Evolutionary conservation across 2,888 invertebrate genomes (phyloP).

Genomic region (Pilophorus perplexus): DNA sequence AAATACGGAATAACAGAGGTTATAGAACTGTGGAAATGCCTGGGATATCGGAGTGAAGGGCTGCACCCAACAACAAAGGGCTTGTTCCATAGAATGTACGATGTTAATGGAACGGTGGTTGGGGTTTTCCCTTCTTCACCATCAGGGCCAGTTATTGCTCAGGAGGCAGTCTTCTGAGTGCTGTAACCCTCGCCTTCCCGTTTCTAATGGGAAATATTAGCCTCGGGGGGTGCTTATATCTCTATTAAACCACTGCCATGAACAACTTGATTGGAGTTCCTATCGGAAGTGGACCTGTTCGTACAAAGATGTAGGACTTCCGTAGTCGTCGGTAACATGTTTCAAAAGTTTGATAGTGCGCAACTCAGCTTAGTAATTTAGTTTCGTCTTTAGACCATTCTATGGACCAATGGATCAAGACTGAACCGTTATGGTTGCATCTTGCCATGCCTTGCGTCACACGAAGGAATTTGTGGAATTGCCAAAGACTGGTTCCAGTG

Average conservation of each 20-base stretch:
- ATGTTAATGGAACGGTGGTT: constrained; percentile 7
- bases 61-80: constrained; percentile 1
- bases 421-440: no score
- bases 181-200: neutral
- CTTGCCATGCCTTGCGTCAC: no score
- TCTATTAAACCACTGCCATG: neutral
- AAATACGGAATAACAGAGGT: constrained; percentile 15
- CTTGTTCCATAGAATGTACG: constrained; percentile 3
- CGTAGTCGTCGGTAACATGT: no score
- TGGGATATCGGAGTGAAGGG: constrained; percentile 7
- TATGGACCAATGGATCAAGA: no score
- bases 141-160: constrained; percentile 2
- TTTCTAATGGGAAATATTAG: constrained; percentile 38
- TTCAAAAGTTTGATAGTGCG: no score
- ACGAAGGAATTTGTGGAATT: no score
- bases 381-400: no score
- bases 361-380: no score
- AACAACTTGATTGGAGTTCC: no score
- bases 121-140: neutral
- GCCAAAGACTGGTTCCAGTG: no score
- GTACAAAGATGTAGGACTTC: no score
- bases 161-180: constrained; percentile 2
- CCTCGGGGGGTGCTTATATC: constrained; percentile 13
- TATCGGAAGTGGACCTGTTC: no score
- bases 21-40: constrained; percentile 14